A percentile compares a stretch with the other conserved stretches of the same genome.
phyloP scores from a whole-genome alignment of 2,888 invertebrate genomes.

The Drosophila dives region DNA sequence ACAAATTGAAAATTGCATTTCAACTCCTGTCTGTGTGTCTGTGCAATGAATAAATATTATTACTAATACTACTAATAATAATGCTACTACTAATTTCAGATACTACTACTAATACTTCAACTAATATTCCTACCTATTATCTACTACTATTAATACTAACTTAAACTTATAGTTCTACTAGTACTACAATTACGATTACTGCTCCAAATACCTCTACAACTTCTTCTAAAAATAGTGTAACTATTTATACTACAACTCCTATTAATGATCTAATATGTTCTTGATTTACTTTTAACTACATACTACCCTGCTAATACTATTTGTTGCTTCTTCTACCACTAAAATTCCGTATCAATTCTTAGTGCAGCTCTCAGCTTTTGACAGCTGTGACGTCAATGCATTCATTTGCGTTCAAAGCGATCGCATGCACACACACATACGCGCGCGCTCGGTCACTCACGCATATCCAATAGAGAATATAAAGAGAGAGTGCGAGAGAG shows the following conservation, averaged over 20 bases:
- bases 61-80: neutral
- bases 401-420: slow-evolving; percentile 61
- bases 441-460: slow-evolving; percentile 23
- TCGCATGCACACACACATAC: slow-evolving; percentile 52
- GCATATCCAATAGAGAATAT: slow-evolving; percentile 3
- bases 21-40: slow-evolving; percentile 20
- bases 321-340: neutral
- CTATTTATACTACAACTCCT: neutral
- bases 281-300: neutral
- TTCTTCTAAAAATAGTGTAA: neutral
- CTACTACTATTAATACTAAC: neutral
- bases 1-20: slow-evolving; percentile 47
- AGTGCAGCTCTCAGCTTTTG: slow-evolving; percentile 38
- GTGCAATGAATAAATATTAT: neutral
- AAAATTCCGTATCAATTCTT: neutral
- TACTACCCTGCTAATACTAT: neutral
- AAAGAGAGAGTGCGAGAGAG: slow-evolving; percentile 6
- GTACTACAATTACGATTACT: neutral
- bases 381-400: slow-evolving; percentile 67
- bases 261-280: neutral
- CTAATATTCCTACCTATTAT: neutral
- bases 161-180: neutral
- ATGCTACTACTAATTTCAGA: too few relatives aligned
- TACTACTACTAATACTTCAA: neutral
- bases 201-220: neutral